Evolutionary conservation across 2,113 vertebrate genomes (phyloP).

Genomic region (Vicugna pacos): DNA sequence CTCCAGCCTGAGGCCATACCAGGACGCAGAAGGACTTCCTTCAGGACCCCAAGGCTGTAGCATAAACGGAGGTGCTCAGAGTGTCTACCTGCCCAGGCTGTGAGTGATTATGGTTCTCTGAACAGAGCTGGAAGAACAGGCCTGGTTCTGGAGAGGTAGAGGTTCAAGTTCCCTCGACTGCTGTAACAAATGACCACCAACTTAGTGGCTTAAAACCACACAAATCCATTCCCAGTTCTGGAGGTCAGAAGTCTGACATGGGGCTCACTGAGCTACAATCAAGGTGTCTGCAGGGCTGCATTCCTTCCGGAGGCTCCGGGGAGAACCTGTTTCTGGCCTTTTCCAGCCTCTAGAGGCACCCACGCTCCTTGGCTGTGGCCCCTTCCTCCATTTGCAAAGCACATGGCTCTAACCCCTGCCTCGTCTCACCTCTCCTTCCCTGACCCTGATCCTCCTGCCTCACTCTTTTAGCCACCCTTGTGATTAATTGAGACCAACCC

Average conservation of each 20-base stretch:
- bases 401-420: not conserved
- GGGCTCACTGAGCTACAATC: not conserved
- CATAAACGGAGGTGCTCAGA: not conserved
- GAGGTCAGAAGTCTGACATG: not conserved
- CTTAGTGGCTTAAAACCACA: accelerated
- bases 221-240: no score
- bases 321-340: not conserved
- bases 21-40: not conserved
- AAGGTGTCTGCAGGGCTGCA: not conserved
- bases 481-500: not conserved
- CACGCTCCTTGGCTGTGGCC: not conserved
- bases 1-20: not conserved
- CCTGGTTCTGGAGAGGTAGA: not conserved
- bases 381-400: not conserved
- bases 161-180: not conserved
- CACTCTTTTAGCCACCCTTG: not conserved
- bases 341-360: no score
- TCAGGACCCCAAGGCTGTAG: not conserved
- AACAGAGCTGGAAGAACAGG: not conserved
- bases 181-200: not conserved
- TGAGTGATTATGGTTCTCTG: not conserved
- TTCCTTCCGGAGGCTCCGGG: not conserved
- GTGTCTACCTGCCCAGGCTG: accelerated
- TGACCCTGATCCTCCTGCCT: not conserved
- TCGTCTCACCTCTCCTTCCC: not conserved